Conservation (phyloP, 2,797 vertebrate genomes). For the Spizella passerina region DNA sequence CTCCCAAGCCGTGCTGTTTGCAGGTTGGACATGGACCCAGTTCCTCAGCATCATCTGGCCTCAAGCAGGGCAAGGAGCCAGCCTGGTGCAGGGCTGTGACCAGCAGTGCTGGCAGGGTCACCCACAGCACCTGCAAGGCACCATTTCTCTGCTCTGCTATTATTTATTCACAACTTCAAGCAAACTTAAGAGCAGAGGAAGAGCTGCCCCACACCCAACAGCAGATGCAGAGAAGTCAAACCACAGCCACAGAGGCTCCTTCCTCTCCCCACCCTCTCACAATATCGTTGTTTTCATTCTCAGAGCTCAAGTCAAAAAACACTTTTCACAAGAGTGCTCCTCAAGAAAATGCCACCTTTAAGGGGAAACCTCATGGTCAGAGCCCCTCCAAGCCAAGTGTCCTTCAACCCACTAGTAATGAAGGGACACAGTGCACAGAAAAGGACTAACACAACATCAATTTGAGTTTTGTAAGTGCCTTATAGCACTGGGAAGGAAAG, state of each 20-base stretch:
- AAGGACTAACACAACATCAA: neutral
- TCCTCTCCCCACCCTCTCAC: neutral
- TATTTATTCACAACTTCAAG: neutral
- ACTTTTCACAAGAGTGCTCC: neutral
- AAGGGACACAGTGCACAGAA: neutral
- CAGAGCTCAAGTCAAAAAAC: neutral
- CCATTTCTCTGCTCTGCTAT: neutral
- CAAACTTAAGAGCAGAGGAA: neutral
- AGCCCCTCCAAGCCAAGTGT: neutral
- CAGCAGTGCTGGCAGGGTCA: fast-evolving
- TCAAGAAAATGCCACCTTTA: neutral
- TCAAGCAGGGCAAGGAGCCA: neutral
- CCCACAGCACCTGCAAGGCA: neutral
- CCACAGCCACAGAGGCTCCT: neutral
- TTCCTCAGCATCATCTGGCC: neutral
- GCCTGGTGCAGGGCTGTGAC: fast-evolving
- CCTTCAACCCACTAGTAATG: neutral
- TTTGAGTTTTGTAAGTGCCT: neutral
- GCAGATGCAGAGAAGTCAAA: neutral
- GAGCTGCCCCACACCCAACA: neutral
- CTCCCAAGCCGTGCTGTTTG: neutral
- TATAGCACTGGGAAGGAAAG: neutral
- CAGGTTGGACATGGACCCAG: neutral
- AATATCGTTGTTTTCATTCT: neutral
- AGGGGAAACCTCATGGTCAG: neutral